These are phyloP conservation scores for Anhinga rufa DNA, from an alignment of 2,113 vertebrate species.

Conservation along the genomic window DNA sequence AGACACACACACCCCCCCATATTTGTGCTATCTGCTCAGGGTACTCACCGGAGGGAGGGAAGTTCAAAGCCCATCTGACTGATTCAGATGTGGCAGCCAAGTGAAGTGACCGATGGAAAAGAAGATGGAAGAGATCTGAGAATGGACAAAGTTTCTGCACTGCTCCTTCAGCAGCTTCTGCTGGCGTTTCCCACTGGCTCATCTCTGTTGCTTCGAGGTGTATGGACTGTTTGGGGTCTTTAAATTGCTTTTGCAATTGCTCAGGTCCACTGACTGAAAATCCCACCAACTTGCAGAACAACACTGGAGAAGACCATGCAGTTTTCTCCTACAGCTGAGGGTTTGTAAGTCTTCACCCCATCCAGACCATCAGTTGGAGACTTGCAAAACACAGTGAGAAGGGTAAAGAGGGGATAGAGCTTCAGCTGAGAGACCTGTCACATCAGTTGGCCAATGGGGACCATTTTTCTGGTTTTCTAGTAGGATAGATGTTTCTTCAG, in stretches of 20 bases:
- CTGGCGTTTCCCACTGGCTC: background rate
- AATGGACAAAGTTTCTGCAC: background rate
- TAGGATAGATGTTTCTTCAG: background rate
- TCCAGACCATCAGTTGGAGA: no score
- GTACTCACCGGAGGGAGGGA: background rate
- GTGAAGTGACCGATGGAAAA: background rate
- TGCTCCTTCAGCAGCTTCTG: background rate
- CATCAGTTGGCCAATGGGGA: background rate
- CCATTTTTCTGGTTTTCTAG: background rate
- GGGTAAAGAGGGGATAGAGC: background rate
- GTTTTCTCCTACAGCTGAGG: background rate
- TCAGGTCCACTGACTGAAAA: background rate
- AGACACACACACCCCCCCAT: no score
- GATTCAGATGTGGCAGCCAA: background rate
- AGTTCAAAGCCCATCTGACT: background rate
- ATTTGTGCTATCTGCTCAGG: background rate
- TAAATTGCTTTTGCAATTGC: background rate
- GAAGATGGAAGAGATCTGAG: background rate
- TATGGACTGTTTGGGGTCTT: background rate
- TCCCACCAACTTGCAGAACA: background rate
- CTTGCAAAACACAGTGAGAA: background rate
- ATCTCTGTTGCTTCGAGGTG: background rate
- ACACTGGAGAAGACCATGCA: background rate
- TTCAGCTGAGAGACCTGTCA: background rate
- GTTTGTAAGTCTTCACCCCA: background rate